A percentile compares a stretch with the other conserved stretches of the same genome.
Conservation (phyloP, 53 echinoderm and acorn worm species). For the Holothuria leucospilota region DNA sequence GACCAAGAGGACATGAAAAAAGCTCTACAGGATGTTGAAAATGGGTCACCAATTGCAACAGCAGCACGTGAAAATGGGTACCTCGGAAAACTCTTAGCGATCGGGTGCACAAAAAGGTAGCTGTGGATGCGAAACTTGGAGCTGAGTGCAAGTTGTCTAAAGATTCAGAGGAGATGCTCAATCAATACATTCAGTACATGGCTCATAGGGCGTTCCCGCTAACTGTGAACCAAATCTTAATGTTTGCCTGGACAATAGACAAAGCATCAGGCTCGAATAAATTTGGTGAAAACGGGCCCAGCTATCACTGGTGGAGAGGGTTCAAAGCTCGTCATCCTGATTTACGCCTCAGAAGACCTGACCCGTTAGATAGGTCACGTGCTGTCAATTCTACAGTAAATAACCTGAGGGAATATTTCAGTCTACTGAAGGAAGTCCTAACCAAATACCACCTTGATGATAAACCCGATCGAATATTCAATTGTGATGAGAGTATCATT, state of each 20-base stretch:
- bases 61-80: neutral
- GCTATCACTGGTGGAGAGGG: slow-evolving; percentile 59
- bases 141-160: neutral
- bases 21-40: no score
- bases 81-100: slow-evolving; percentile 13
- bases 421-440: slow-evolving; percentile 34
- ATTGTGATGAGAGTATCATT: slow-evolving; percentile 51
- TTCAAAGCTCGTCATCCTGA: slow-evolving; percentile 30
- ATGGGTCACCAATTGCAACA: no score
- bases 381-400: no score
- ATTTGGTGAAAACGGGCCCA: slow-evolving; percentile 59
- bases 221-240: slow-evolving; percentile 47
- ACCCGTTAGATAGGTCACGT: no score
- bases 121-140: neutral
- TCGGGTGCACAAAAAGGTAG: no score
- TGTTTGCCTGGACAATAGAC: slow-evolving; percentile 40
- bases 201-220: slow-evolving; percentile 14
- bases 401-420: slow-evolving; percentile 51
- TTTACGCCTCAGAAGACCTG: slow-evolving; percentile 29
- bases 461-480: slow-evolving; percentile 44
- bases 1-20: no score
- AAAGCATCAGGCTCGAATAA: no score
- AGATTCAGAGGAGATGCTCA: neutral
- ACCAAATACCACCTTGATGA: slow-evolving; percentile 9
- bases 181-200: slow-evolving; percentile 27